These are phyloP conservation scores for Mesaphorura yosii DNA, from an alignment of 1,140 invertebrate species.

Conservation along the genomic window DNA sequence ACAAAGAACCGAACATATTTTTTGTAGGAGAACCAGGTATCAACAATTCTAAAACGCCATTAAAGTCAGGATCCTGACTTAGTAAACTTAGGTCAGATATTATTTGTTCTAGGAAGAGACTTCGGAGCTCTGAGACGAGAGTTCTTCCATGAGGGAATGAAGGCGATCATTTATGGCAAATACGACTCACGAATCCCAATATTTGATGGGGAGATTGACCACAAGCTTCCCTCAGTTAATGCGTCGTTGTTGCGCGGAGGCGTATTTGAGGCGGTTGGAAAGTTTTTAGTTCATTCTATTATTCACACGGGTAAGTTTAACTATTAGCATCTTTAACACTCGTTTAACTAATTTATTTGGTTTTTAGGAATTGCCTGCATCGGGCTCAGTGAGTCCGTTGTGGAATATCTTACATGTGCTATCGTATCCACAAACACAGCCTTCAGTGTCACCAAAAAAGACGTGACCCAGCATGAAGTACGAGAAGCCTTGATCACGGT, in stretches of 20 bases:
- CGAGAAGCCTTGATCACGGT: not conserved
- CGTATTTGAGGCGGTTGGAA: not conserved
- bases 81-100: too few species aligned
- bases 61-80: not conserved
- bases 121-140: not conserved
- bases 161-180: not conserved
- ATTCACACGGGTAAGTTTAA: not conserved
- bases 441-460: not conserved
- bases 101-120: not conserved
- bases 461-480: not conserved
- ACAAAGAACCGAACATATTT: not conserved
- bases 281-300: not conserved
- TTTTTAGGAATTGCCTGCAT: too few species aligned
- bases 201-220: not conserved
- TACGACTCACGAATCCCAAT: not conserved
- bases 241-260: not conserved
- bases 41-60: not conserved
- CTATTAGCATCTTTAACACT: too few species aligned
- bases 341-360: too few species aligned
- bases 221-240: not conserved
- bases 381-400: not conserved
- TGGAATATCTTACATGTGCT: not conserved
- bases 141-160: not conserved
- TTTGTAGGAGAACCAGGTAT: slow-evolving; percentile 1
- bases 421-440: not conserved